A percentile compares a stretch with the other conserved stretches of the same genome.
Evolutionary conservation across 1,140 invertebrate species (phyloP).

Genomic region (Rhopalosiphum maidis): DNA sequence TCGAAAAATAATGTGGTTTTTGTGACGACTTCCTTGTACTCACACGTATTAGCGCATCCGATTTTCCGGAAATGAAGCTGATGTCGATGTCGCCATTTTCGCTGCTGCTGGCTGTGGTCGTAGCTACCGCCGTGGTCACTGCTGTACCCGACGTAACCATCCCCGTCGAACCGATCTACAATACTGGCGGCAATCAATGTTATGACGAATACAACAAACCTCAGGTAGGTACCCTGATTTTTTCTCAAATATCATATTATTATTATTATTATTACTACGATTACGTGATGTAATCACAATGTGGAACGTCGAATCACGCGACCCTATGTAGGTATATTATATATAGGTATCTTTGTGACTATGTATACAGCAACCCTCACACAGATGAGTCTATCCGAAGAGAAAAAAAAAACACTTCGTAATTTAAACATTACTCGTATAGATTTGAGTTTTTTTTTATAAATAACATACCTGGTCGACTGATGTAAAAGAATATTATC

Average conservation of each 20-base stretch:
- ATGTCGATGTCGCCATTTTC: not conserved
- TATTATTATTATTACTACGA: not conserved
- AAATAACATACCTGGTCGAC: not conserved
- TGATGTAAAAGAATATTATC: not conserved
- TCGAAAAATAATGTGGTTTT: not conserved
- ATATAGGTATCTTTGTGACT: not conserved
- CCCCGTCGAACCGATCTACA: slow-evolving; percentile 25
- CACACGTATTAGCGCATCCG: not conserved
- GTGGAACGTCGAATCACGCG: not conserved
- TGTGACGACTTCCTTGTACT: not conserved
- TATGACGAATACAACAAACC: slow-evolving; percentile 50
- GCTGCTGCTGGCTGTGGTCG: not conserved
- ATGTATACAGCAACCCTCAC: not conserved
- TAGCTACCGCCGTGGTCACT: not conserved
- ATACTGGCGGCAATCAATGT: slow-evolving; percentile 45
- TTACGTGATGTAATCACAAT: not conserved
- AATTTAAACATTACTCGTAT: not conserved
- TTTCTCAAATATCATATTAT: not conserved
- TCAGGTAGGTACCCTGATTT: not conserved
- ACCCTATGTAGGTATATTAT: not conserved
- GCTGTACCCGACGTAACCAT: not conserved
- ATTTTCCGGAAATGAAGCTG: not conserved
- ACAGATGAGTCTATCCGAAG: not conserved
- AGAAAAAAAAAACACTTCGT: not conserved
- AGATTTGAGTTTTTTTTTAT: not conserved